These are phyloP conservation scores for Spatulosminthurus flaviceps DNA, from an alignment of 2,888 invertebrate species.

Conservation along the genomic window DNA sequence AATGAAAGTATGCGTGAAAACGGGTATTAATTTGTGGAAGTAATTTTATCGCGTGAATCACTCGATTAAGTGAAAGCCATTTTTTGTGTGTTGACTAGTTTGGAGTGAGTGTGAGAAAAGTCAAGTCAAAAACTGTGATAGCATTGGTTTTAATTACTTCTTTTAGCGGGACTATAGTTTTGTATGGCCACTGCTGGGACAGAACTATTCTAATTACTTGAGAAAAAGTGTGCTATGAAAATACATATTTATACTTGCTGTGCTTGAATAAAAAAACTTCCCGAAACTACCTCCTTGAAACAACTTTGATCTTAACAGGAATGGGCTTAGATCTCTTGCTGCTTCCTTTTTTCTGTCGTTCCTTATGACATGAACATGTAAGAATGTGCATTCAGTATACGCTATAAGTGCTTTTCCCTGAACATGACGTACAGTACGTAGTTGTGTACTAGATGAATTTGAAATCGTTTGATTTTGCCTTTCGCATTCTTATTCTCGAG, in stretches of 20 bases:
- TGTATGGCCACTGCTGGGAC: background rate
- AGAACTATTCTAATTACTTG: slow-evolving; percentile 23
- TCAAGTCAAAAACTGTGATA: background rate
- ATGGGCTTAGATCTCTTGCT: slow-evolving; percentile 3
- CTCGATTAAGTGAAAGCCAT: too few species aligned
- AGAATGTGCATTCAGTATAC: background rate
- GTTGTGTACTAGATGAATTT: background rate
- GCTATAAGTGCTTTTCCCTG: background rate
- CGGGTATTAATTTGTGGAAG: too few species aligned
- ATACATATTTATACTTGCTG: background rate
- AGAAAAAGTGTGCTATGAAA: background rate
- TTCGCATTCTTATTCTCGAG: background rate
- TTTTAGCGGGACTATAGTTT: background rate
- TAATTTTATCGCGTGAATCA: too few species aligned
- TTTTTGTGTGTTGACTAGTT: too few species aligned
- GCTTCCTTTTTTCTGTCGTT: background rate
- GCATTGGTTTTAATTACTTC: slow-evolving; percentile 8
- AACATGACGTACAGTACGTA: slow-evolving; percentile 4
- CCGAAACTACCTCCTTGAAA: slow-evolving; percentile 16
- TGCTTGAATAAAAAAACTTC: background rate
- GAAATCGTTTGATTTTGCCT: slow-evolving; percentile 19
- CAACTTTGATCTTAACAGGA: slow-evolving; percentile 22
- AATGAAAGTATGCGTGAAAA: too few species aligned
- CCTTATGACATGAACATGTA: background rate
- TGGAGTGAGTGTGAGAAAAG: too few species aligned